Conservation (phyloP, 2,888 invertebrate genomes). For the Caenorhabditis zanzibari region DNA sequence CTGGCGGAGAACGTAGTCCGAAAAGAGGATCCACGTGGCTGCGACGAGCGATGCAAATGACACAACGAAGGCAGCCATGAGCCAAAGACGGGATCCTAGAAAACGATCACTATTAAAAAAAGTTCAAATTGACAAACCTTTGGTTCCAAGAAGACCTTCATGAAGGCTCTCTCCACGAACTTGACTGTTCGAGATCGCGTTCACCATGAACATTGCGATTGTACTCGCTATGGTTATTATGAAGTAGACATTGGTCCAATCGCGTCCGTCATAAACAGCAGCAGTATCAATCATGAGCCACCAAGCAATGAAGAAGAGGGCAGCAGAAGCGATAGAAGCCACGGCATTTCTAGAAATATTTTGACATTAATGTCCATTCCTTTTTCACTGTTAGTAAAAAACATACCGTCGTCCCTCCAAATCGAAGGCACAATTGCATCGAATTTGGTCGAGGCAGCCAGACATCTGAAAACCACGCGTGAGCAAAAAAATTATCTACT, state of each 20-base stretch:
- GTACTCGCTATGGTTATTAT: slow-evolving; percentile 96
- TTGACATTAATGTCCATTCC: background rate
- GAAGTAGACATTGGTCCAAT: slow-evolving; percentile 88
- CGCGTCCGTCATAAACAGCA: slow-evolving; percentile 87
- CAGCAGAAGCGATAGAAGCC: slow-evolving; percentile 91
- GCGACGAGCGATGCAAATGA: slow-evolving; percentile 97
- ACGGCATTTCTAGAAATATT: slow-evolving; percentile 87
- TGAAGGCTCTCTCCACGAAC: slow-evolving; percentile 86
- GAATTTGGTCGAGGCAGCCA: slow-evolving; percentile 79
- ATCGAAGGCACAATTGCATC: slow-evolving; percentile 86
- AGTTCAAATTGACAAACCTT: slow-evolving; percentile 85
- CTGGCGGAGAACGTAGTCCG: slow-evolving; percentile 95
- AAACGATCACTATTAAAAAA: background rate
- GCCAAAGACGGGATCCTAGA: slow-evolving; percentile 90
- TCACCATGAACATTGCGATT: slow-evolving; percentile 95
- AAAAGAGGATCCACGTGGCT: slow-evolving; percentile 96
- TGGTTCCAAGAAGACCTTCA: slow-evolving; percentile 87
- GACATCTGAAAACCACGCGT: slow-evolving; percentile 70
- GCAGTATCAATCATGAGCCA: slow-evolving; percentile 98
- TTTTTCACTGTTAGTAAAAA: background rate
- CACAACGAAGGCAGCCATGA: slow-evolving; percentile 96
- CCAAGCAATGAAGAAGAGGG: slow-evolving; percentile 96
- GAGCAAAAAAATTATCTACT: background rate
- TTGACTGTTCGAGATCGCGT: slow-evolving; percentile 91
- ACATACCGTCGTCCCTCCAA: slow-evolving; percentile 88